Evolutionary conservation across 2,888 invertebrate species (phyloP).

Genomic region (Chironomus riparius): DNA sequence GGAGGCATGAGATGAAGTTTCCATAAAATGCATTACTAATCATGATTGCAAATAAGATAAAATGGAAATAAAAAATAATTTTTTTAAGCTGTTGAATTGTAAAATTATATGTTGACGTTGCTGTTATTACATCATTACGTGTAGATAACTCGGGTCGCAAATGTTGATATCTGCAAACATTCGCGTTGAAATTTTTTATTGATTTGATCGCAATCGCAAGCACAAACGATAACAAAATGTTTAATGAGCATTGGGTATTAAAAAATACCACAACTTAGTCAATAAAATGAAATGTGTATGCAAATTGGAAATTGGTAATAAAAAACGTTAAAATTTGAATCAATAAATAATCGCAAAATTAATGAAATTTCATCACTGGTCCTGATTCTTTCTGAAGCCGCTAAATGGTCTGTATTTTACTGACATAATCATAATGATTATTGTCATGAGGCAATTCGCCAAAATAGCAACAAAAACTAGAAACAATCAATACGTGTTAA

Average conservation of each 20-base stretch:
- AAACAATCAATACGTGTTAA: neutral
- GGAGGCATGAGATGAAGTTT: neutral
- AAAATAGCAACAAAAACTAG: neutral
- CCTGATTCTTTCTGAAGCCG: neutral
- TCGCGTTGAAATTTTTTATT: neutral
- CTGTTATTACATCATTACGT: no score
- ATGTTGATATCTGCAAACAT: neutral
- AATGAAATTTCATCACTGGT: conserved; percentile 1
- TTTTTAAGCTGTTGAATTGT: neutral
- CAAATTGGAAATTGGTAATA: neutral
- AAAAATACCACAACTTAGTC: neutral
- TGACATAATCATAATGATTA: neutral
- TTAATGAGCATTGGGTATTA: neutral
- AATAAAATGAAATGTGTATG: neutral
- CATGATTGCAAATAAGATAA: neutral
- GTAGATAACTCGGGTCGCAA: no score
- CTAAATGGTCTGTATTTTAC: neutral
- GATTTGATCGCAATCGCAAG: neutral
- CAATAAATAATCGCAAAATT: conserved; percentile 14
- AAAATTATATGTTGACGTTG: no score
- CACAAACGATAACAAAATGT: neutral
- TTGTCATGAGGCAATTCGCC: neutral
- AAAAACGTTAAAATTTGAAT: neutral
- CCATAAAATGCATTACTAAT: neutral
- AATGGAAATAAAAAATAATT: neutral